Evolutionary conservation across 2,797 vertebrate species (phyloP), one percentile per base, ranked within the genome.

Genomic region (Darevskia nairensis): DNA sequence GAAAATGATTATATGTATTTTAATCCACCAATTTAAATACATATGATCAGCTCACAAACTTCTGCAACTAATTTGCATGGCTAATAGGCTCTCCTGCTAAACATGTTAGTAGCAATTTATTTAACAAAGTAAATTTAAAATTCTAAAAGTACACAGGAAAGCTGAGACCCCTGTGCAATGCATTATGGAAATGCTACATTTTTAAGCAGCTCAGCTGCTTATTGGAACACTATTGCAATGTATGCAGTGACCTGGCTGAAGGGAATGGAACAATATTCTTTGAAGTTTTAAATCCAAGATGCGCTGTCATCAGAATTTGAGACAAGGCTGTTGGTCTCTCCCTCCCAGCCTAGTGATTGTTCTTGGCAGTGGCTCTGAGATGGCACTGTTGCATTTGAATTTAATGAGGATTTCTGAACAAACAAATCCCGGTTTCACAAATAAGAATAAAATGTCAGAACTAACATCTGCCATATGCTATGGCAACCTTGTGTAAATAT

Each of bases 61-160:
- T 55, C 29, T 81, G 7, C n/a, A 44, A 69, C 17, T n/a, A 39
- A 61, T 59, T 29, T 75, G 50, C 35, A 27, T 29, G 5, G 3
- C 44, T 72, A 72, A 50, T 8, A n/a, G 50, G 11, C 13, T 59
- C 10, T 25, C 32, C 32, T 13, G 39, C 35, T 39, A 59, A 35
- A 74, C 10, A 74, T 27, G 35, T 74, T 50, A 39, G 59, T 64
- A 46, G 6, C 89, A 61, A 10, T 89, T 94, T 94, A 92, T 93
- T 90, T 46, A 94, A 90, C 75, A 8, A 27, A 17, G 6, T 46
- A 17, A 79, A 79, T 93, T 94, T 90, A 90, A 94, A 94, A 93
- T 86, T 90, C 84, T 88, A 78, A 66, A 87, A 41, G 71, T 75
- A 90, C 72, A 77, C 89, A 68, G 44, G 41, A 35, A 69, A 69